Evolutionary conservation across 2,888 invertebrate genomes (phyloP).

Genomic region (Lapara coniferarum): DNA sequence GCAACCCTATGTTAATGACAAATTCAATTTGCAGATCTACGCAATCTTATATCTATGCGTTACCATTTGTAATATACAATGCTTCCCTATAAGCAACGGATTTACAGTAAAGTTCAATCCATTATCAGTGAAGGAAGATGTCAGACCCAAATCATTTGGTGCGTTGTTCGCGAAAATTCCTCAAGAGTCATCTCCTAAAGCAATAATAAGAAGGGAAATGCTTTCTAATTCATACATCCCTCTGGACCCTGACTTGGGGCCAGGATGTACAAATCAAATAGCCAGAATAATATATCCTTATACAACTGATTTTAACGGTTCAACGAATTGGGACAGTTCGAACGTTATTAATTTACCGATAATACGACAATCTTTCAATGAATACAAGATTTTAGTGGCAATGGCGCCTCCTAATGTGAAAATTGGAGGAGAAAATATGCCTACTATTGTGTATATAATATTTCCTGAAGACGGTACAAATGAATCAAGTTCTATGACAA

Average conservation of each 20-base stretch:
- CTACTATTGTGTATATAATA: conserved; percentile 63
- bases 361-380: conserved; percentile 52
- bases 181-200: conserved; percentile 45
- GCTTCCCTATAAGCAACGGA: conserved; percentile 61
- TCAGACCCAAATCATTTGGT: conserved; percentile 45
- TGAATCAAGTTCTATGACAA: conserved; percentile 41
- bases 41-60: conserved; percentile 40
- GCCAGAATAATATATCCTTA: conserved; percentile 47
- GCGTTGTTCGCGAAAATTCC: conserved; percentile 57
- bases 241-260: conserved; percentile 40
- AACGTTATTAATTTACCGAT: conserved; percentile 62
- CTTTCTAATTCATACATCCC: conserved; percentile 45
- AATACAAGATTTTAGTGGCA: conserved; percentile 70
- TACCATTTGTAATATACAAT: conserved; percentile 39
- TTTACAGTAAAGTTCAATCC: conserved; percentile 60
- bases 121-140: conserved; percentile 50
- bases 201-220: conserved; percentile 37
- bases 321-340: conserved; percentile 17
- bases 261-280: conserved; percentile 59
- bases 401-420: conserved; percentile 63
- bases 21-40: conserved; percentile 45
- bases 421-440: conserved; percentile 47
- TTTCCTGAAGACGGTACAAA: conserved; percentile 55
- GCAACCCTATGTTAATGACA: neutral
- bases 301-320: conserved; percentile 30